Conservation (phyloP, 2,888 invertebrate genomes). For the Drosophila subsilvestris region DNA sequence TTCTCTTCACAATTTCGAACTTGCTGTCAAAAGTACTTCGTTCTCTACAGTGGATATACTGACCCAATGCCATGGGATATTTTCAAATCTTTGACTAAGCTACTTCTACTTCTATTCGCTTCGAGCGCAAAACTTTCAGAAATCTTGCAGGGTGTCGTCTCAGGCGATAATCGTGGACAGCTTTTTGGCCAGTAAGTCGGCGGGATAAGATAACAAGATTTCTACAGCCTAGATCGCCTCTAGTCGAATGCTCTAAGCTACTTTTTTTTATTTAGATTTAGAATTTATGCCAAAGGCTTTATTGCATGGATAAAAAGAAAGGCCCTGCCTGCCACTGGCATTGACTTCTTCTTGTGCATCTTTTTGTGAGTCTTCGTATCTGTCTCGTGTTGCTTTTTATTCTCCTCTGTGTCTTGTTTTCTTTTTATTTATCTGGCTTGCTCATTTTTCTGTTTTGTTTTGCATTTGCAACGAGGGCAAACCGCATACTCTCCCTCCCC, state of each 20-base stretch:
- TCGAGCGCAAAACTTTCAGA: background rate
- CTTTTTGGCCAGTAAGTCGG: background rate
- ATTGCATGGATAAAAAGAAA: background rate
- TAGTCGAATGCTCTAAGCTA: conserved; percentile 8
- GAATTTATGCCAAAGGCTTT: background rate
- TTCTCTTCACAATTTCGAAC: too few relatives aligned
- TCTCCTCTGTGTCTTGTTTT: conserved; percentile 4
- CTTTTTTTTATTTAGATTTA: background rate
- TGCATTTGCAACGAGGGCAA: conserved; percentile 74
- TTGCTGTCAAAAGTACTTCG: too few relatives aligned
- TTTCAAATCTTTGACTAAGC: too few relatives aligned
- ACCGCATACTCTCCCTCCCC: conserved; percentile 37
- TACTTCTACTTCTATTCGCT: too few relatives aligned
- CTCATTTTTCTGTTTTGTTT: conserved; percentile 59
- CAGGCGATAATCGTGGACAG: background rate
- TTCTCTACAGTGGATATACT: too few relatives aligned
- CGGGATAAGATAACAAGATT: background rate
- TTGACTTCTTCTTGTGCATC: conserved; percentile 19
- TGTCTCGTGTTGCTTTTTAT: conserved; percentile 20
- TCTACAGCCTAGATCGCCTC: background rate
- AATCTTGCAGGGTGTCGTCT: background rate
- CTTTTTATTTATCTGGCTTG: conserved; percentile 51
- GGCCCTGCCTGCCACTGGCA: conserved; percentile 23
- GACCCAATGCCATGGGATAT: too few relatives aligned
- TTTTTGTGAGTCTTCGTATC: background rate